phyloP scores from a whole-genome alignment of 2,888 invertebrate species.

The Leucophenga montana region DNA sequence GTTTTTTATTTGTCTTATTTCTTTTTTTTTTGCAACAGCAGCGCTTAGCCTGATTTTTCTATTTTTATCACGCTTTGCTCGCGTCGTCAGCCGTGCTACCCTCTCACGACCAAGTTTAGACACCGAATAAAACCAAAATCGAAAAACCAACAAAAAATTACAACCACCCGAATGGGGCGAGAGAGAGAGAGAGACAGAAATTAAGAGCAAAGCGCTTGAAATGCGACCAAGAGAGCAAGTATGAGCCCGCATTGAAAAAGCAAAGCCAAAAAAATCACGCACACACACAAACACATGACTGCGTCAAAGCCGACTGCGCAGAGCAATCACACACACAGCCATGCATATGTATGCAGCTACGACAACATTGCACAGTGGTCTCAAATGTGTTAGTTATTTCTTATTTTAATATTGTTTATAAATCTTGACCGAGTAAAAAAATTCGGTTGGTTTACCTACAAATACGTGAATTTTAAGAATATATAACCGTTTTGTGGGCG shows the following conservation, averaged over 20 bases:
- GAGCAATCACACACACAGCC: slow-evolving; percentile 1
- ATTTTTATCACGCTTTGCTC: slow-evolving; percentile 15
- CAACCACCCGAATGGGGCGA: slow-evolving; percentile 61
- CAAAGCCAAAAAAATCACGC: slow-evolving; percentile 46
- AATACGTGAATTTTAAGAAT: no score
- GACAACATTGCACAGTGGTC: no score
- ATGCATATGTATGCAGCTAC: slow-evolving; percentile 39
- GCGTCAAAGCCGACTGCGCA: slow-evolving; percentile 7
- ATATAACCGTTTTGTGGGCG: no score
- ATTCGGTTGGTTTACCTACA: no score
- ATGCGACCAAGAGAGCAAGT: slow-evolving; percentile 28
- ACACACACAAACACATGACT: slow-evolving; percentile 38
- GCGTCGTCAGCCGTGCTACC: slow-evolving; percentile 53
- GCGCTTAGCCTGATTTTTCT: background rate
- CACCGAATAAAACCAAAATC: slow-evolving; percentile 70
- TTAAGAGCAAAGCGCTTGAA: background rate
- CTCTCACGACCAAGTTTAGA: slow-evolving; percentile 73
- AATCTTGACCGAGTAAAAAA: no score
- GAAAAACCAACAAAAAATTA: slow-evolving; percentile 56
- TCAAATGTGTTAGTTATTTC: no score
- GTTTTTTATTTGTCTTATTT: slow-evolving; percentile 23
- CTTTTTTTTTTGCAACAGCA: background rate
- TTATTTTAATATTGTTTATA: no score
- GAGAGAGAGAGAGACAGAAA: background rate
- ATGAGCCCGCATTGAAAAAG: slow-evolving; percentile 65